Percentiles rank a stretch among this genome's conserved stretches.
Conservation (phyloP, 1,140 invertebrate species). For the Drosophila pectinifera region DNA sequence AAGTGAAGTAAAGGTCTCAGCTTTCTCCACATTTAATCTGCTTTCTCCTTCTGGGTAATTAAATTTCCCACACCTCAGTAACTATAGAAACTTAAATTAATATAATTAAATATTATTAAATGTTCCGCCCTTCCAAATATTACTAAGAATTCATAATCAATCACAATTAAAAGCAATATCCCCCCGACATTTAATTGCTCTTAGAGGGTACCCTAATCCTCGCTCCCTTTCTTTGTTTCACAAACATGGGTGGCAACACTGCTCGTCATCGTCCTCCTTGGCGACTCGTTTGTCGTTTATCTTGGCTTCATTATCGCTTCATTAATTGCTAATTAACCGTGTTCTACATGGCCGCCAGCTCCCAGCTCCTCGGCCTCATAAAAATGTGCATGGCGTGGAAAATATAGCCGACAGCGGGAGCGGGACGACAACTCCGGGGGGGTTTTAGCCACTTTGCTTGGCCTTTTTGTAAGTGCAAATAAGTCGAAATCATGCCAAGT, state of each 20-base stretch:
- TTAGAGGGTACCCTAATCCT: constrained; percentile 3
- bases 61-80: too few relatives aligned
- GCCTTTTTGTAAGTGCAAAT: constrained; percentile 83
- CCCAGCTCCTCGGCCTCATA: constrained; percentile 54
- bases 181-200: background rate
- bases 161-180: too few relatives aligned
- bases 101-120: too few relatives aligned
- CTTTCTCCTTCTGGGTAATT: too few relatives aligned
- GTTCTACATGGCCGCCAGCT: constrained; percentile 71
- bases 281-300: constrained; percentile 67
- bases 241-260: constrained; percentile 10
- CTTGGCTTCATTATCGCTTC: constrained; percentile 82
- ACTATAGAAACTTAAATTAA: too few relatives aligned
- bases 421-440: constrained; percentile 1
- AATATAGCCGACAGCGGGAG: constrained; percentile 54
- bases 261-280: constrained; percentile 23
- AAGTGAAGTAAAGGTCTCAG: too few relatives aligned
- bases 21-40: too few relatives aligned
- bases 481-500: constrained; percentile 82
- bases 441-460: constrained; percentile 45
- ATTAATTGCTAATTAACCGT: constrained; percentile 84
- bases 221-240: constrained; percentile 20
- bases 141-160: too few relatives aligned
- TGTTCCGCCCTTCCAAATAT: too few relatives aligned
- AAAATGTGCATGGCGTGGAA: constrained; percentile 80